Evolutionary conservation across 2,797 vertebrate genomes (phyloP).

Genomic region (Enteromius paludinosus): DNA sequence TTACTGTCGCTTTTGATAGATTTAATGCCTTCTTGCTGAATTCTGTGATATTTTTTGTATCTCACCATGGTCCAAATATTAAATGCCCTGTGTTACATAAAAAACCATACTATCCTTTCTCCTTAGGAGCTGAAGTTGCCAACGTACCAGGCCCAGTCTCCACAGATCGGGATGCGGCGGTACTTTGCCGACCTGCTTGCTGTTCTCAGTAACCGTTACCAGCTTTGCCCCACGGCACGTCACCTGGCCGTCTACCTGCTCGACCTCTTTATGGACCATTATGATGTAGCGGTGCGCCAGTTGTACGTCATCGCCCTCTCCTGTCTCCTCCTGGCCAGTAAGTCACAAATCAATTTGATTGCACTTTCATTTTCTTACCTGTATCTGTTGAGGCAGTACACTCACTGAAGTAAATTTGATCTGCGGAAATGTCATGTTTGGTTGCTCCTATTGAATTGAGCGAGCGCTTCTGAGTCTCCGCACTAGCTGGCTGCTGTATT

Average conservation of each 20-base stretch:
- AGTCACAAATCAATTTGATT: conserved; percentile 63
- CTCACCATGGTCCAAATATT: not conserved
- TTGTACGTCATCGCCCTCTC: conserved; percentile 85
- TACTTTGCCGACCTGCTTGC: conserved; percentile 89
- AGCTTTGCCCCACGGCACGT: conserved; percentile 85
- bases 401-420: not conserved
- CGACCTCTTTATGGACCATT: conserved; percentile 89
- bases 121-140: conserved; percentile 89
- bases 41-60: not conserved
- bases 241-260: conserved; percentile 90
- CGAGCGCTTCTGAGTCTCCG: not conserved
- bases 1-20: not conserved
- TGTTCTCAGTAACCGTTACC: conserved; percentile 85
- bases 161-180: conserved; percentile 87
- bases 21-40: not conserved
- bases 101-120: not conserved
- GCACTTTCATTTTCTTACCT: not conserved
- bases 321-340: conserved; percentile 92
- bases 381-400: not conserved
- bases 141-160: conserved; percentile 84
- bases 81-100: not conserved
- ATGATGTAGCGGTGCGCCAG: conserved; percentile 85
- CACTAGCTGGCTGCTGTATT: conserved; percentile 37
- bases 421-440: not conserved
- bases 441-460: not conserved